Evolutionary conservation across 2,113 vertebrate species (phyloP).

Genomic region (Siniperca chuatsi): DNA sequence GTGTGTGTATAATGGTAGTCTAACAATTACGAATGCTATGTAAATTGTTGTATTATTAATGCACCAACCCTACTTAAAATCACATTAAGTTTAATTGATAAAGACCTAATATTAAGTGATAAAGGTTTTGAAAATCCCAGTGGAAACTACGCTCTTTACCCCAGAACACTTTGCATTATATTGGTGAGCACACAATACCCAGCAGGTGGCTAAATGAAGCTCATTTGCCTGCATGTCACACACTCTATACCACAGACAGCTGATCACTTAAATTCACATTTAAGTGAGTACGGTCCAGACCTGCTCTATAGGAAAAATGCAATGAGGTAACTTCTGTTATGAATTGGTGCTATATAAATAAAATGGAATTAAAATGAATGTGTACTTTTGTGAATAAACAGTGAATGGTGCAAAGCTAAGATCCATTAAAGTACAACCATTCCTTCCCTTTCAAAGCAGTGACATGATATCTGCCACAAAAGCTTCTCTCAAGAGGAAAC

Average conservation of each 20-base stretch:
- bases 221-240: background rate
- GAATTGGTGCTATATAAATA: too few relatives aligned
- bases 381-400: background rate
- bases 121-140: background rate
- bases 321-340: too few relatives aligned
- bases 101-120: background rate
- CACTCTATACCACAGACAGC: background rate
- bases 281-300: background rate
- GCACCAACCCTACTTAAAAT: background rate
- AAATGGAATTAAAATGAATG: background rate
- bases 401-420: background rate
- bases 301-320: too few relatives aligned
- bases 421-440: background rate
- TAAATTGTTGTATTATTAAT: background rate
- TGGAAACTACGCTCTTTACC: background rate
- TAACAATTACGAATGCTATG: background rate
- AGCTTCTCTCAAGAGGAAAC: background rate
- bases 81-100: background rate
- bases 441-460: background rate
- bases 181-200: background rate
- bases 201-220: background rate
- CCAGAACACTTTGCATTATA: background rate
- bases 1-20: background rate
- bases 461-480: background rate
- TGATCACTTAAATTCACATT: background rate